Evolutionary conservation across 2,797 vertebrate genomes (phyloP), one percentile per base, ranked within the genome.

Genomic region (Lutjanus campechanus): DNA sequence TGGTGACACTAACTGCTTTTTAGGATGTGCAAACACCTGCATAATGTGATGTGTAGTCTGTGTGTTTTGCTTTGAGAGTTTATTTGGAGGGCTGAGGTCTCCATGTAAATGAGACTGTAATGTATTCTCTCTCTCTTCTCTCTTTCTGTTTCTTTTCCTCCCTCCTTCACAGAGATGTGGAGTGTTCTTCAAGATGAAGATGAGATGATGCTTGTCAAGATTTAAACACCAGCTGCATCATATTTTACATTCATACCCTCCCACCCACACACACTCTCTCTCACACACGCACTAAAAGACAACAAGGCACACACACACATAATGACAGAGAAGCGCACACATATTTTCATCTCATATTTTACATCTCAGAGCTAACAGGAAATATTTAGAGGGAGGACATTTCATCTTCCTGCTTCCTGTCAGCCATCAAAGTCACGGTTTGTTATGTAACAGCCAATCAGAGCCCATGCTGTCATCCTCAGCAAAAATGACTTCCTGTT

Each of bases 371-470:
- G 29, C 29, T 63, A 41, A 54, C 41, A 63, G 59, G 67, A 55
- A 46, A 63, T 63, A 16, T 69, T 77, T 63, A 59, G 40, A 53
- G 36, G 54, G 36, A 46, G 64, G 46, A 44, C 46, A 36, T 63
- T 63, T 55, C 29, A 63, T 80, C 71, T 44, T 50, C 15, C 20
- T 47, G 41, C 63, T 61, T 74, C 58, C 64, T 74, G 70, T 69
- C 70, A 25, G 58, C 43, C 19, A 63, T 73, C 56, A 62, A 73
- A 73, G 70, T 63, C 55, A 56, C 40, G 70, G 11, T 55, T 55
- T 62, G 43, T 73, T 67, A 60, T 56, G 41, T 56, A 68, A 79
- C 43, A 36, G 29, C 29, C 29, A 36, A 36, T 36, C 29, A 36
- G 29, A 36, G 29, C 29, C 29, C 29, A 36, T 5, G 17, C 25